Evolutionary conservation across 2,113 vertebrate species (phyloP), one percentile per base, ranked within the genome.

Genomic region (Leptocoma aspasia): DNA sequence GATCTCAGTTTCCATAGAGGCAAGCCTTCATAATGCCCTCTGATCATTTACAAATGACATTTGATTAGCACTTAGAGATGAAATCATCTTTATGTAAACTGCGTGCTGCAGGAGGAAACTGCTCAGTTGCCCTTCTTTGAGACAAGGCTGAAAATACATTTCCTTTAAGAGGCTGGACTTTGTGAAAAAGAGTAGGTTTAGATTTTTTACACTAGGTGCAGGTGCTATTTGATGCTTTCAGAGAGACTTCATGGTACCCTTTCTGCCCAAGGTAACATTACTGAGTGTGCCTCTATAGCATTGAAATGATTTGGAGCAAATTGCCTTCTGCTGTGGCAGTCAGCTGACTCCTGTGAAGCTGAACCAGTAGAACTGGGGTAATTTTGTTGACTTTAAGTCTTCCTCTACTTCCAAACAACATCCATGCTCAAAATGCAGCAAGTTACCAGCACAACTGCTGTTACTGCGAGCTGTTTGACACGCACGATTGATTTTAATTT

Each of bases 91-190:
- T 75, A 57, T 70, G 70, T 87, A 47, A 91, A 89, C 88, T 77
- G 91, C 13, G 13, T 64, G 35, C 65, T 91, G 54, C 79, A 85
- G 50, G 39, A 71, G 61, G 45, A 93, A 96, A 77, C 60, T 80
- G 65, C 56, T 91, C 47, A 11, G 53, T 54, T 82, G 39, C 47
- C 68, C 14, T 77, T 88, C 57, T 65, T 79, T 56, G 54, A 93
- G 88, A 93, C 83, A 90, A 95, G 37, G 41, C 52, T 94, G 70
- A 88, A 91, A 96, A 91, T 70, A 73, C 22, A 60, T 83, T 93
- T 92, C 35, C 24, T 91, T 82, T 45, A 73, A 76, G 68, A 23
- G 42, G 7, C 8, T 86, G 76, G 50, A 73, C 68, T 90, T 77
- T 2, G 50, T 45, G 50, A 68, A 78, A 63, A 84, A 41, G 16